Evolutionary conservation across 1,140 invertebrate genomes (phyloP).

Genomic region (Acromyrmex heyeri): DNA sequence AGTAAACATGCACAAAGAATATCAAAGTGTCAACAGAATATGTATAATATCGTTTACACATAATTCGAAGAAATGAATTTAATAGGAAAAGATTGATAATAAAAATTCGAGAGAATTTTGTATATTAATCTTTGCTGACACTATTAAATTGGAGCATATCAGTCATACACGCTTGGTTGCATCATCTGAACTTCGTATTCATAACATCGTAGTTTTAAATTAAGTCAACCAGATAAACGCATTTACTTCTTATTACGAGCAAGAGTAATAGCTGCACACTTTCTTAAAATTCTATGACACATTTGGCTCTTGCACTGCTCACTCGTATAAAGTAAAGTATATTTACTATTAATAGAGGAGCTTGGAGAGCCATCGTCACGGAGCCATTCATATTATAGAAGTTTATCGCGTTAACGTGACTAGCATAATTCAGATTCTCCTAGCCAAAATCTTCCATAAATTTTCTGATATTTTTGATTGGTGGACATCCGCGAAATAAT

Average conservation of each 20-base stretch:
- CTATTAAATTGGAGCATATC: conserved; percentile 13
- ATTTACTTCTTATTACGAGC: not conserved
- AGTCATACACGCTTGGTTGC: conserved; percentile 22
- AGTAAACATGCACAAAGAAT: not conserved
- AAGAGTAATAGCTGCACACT: not conserved
- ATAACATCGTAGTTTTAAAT: not conserved
- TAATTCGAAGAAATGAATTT: conserved; percentile 11
- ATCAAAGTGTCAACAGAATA: not conserved
- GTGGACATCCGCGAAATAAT: conserved; percentile 34
- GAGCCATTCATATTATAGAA: conserved; percentile 36
- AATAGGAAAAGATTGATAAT: conserved; percentile 12
- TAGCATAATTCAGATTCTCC: conserved; percentile 18
- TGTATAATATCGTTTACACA: not conserved
- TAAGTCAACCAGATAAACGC: conserved; percentile 42
- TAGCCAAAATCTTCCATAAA: conserved; percentile 9
- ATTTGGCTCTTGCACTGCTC: not conserved
- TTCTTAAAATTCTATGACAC: conserved; percentile 16
- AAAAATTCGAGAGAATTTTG: not conserved
- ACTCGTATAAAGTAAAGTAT: not conserved
- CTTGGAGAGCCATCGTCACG: not conserved
- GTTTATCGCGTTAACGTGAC: conserved; percentile 24
- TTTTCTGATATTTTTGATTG: conserved; percentile 37
- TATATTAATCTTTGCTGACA: not conserved
- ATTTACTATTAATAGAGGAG: conserved; percentile 27
- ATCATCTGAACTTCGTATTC: conserved; percentile 38